Evolutionary conservation across 2,888 invertebrate genomes (phyloP).

Genomic region (Desoria tigrina): DNA sequence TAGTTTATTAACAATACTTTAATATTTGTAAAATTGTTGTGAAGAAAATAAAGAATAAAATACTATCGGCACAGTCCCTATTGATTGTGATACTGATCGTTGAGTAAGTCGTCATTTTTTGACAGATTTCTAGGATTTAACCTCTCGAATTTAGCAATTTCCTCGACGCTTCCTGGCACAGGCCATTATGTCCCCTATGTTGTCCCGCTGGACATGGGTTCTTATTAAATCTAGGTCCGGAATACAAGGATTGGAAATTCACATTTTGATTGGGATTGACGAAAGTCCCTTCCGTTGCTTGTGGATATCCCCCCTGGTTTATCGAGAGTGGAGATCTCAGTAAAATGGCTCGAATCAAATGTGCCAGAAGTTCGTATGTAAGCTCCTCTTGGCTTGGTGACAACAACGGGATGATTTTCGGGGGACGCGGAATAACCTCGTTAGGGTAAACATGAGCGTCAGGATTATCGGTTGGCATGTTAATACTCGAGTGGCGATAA

Average conservation of each 20-base stretch:
- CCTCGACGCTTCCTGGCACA: not conserved
- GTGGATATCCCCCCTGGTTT: not conserved
- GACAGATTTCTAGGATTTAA: too few relatives aligned
- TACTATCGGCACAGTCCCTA: too few relatives aligned
- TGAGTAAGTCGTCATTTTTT: not conserved
- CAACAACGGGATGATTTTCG: too few relatives aligned
- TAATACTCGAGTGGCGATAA: not conserved
- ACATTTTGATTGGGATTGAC: not conserved
- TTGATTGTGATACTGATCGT: not conserved
- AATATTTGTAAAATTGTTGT: too few relatives aligned
- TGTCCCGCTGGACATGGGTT: slow-evolving; percentile 4
- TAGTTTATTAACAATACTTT: too few relatives aligned
- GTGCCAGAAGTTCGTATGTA: not conserved
- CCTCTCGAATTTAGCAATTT: slow-evolving; percentile 5
- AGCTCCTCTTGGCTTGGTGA: too few relatives aligned
- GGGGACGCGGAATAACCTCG: too few relatives aligned
- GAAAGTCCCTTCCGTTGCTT: not conserved
- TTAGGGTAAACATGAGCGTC: not conserved
- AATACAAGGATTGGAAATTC: slow-evolving; percentile 2
- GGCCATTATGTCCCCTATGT: not conserved
- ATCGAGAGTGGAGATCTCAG: not conserved
- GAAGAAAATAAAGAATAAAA: too few relatives aligned
- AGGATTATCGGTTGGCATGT: not conserved
- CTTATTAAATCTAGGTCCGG: not conserved
- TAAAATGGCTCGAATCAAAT: not conserved